Base-by-base conservation (phyloP, 2,113 vertebrate genomes). In the Peromyscus californicus region DNA sequence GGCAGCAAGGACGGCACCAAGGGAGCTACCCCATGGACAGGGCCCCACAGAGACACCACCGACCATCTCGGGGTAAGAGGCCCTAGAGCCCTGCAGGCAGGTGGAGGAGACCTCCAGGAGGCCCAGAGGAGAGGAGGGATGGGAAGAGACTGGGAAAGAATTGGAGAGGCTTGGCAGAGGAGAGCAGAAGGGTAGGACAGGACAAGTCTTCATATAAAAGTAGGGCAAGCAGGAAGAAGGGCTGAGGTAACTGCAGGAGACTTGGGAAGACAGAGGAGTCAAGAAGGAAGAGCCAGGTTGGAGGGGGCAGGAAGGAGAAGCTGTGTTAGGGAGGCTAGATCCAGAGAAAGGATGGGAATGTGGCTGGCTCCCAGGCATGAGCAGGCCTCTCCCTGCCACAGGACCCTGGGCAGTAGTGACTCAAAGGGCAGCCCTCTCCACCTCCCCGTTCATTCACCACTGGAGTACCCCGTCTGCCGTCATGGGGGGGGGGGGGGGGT, bases 1-100 rank as follows among this genome's bases (percentile, higher is more conserved):
- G 98, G 97, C 97, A 97, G 94, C 97, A 70, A 98, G 98, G 96
- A 98, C 97, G 72, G 96, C 96, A 96, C 93, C 95, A n/a, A 94
- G 96, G 94, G 95, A 98, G 97, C 90, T 96, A 93, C 98, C 96
- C 97, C 97, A 98, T 98, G 98, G 98, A 98, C 96, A 98, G 95
- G 94, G 94, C 95, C 97, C 96, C 97, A 96, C 97, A 96, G 95
- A 97, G 78, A 97, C 94, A 95, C 61, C 97, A 95, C 93, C 92
- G 11, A 97, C 83, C 96, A 87, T 91, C 98, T 0, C 63, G 83
- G 96, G 98, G 98, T 97, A 97, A 98, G 98, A 96, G 95, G 78
- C 80, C 90, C 65, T 45, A 13, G 0, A 9, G 76, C 76, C 89
- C 72, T 74, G 78, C 59, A 75, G 86, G 76, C 96, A 94, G 95